phyloP scores from a whole-genome alignment of 2,113 vertebrate species.

The Oryctolagus cuniculus region DNA sequence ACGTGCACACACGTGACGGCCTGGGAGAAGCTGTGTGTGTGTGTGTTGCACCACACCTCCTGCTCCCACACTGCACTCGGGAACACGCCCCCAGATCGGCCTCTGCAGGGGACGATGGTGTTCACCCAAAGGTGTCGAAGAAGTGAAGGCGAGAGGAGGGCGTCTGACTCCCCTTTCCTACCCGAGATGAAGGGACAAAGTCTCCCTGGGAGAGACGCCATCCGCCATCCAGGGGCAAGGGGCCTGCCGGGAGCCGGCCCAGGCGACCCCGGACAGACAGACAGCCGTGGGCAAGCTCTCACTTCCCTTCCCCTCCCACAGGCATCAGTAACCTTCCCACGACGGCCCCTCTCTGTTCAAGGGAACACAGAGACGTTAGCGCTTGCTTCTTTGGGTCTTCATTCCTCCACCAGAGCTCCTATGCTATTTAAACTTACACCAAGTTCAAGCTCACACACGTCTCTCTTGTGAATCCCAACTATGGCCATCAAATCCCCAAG shows the following conservation, averaged over 20 bases:
- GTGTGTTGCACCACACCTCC: fast-evolving
- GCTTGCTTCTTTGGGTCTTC: not conserved
- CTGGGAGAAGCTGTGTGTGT: no score
- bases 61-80: fast-evolving
- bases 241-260: no score
- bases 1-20: not conserved
- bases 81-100: no score
- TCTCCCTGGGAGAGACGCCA: not conserved
- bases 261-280: no score
- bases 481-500: not conserved
- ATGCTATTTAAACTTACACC: not conserved
- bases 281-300: no score
- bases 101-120: no score
- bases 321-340: not conserved
- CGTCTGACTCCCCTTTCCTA: no score
- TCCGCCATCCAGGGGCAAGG: not conserved
- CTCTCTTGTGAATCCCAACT: not conserved
- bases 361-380: not conserved
- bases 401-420: not conserved
- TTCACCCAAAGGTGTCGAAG: not conserved
- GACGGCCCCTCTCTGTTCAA: not conserved
- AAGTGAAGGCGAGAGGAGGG: not conserved
- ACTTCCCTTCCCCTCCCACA: not conserved
- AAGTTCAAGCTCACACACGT: no score
- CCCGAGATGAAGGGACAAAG: not conserved